These are phyloP conservation scores for Mionectes macconnelli DNA, from an alignment of 2,113 vertebrate genomes.

Conservation along the genomic window DNA sequence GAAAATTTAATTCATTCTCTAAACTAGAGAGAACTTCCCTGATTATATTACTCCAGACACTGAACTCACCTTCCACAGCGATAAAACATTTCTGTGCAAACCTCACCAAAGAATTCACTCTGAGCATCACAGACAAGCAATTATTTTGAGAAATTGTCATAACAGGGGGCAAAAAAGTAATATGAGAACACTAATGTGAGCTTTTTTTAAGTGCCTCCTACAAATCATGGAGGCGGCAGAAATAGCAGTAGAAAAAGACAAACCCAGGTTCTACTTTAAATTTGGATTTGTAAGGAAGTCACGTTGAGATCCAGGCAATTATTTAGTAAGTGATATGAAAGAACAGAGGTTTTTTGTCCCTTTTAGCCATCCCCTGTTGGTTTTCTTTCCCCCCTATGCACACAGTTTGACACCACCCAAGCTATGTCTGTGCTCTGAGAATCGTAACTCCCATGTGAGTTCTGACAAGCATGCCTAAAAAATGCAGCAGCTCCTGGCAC, in stretches of 20 bases:
- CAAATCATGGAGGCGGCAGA: not conserved
- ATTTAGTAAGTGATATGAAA: not conserved
- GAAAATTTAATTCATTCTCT: not conserved
- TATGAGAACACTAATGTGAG: not conserved
- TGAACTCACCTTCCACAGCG: not conserved
- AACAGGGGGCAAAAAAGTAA: not conserved
- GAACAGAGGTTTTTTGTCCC: not conserved
- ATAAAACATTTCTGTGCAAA: not conserved
- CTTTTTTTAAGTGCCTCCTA: not conserved
- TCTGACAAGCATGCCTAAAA: not conserved
- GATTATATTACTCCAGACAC: not conserved
- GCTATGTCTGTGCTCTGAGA: not conserved
- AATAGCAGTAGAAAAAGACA: not conserved
- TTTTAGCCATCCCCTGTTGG: not conserved
- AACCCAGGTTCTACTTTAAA: not conserved
- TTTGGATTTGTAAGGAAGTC: not conserved
- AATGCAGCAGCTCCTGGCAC: not conserved
- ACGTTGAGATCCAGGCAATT: not conserved
- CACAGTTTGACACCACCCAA: not conserved
- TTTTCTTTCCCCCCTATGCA: rapidly evolving
- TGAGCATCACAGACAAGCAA: not conserved
- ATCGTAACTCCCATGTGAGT: rapidly evolving
- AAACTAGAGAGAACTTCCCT: not conserved
- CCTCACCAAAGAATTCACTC: not conserved
- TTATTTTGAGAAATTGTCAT: not conserved